Evolutionary conservation across 2,888 invertebrate genomes (phyloP).

Genomic region (Halictus ligatus): DNA sequence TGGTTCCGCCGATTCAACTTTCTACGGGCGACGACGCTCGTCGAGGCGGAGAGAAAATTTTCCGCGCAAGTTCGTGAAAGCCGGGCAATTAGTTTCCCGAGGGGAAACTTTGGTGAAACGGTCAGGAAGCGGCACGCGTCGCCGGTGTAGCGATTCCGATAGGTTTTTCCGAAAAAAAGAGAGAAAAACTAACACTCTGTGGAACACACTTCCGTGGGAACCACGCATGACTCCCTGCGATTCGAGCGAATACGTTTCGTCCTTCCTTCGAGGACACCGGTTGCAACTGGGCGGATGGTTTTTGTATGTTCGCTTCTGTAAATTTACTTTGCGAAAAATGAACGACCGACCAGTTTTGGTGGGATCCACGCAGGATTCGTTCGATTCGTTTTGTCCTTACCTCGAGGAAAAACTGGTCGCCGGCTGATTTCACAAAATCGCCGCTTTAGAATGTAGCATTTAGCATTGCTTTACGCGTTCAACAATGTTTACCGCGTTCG

Average conservation of each 20-base stretch:
- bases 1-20: slow-evolving; percentile 40
- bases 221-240: too few species aligned
- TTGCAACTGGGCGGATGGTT: too few species aligned
- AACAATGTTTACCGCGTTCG: neutral
- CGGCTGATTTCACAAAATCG: neutral
- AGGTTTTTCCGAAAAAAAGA: neutral
- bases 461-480: neutral
- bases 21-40: slow-evolving; percentile 12
- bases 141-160: neutral
- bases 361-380: too few species aligned
- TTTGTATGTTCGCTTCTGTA: too few species aligned
- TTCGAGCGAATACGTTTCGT: neutral
- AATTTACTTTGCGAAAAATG: too few species aligned
- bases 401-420: neutral
- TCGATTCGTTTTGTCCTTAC: neutral
- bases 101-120: slow-evolving; percentile 6
- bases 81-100: slow-evolving; percentile 36
- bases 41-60: slow-evolving; percentile 29
- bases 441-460: neutral
- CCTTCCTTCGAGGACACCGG: neutral
- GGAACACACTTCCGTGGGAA: too few species aligned
- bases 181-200: neutral
- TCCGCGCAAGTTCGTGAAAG: slow-evolving; percentile 48
- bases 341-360: too few species aligned
- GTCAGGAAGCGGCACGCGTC: neutral